Evolutionary conservation across 2,888 invertebrate genomes (phyloP), one percentile per base, ranked within the genome.

Genomic region (Xestia ashworthii): DNA sequence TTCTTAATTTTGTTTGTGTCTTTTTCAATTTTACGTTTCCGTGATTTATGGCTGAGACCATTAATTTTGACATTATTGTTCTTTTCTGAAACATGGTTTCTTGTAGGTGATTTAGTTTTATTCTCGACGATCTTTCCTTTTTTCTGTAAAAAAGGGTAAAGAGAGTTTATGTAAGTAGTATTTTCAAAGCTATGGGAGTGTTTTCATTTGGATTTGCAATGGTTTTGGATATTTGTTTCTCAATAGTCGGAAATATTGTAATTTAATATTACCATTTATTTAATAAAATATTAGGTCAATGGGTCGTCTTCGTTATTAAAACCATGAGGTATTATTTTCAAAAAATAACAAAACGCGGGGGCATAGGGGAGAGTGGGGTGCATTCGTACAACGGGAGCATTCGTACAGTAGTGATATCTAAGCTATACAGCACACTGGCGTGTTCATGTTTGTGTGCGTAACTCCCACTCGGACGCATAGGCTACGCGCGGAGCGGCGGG

Each of bases 1-100:
- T 84, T 81, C 74, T 88, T 85, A 69, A 11, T 70, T 44, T 77
- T 71, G 8, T 83, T 72, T 62, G 75, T 53, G n/a, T 65, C 50
- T 68, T 76, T 74, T 25, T 88, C 83, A 44, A 70, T 50, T 73
- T 86, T 88, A 3, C 76, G 86, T 81, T 88, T 87, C 6, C 60
- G 68, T 73, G 86, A 60, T 50, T 70, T 14, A 6, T 76, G 74
- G 44, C 75, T 78, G 1, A 60, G 41, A 12, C 70, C 55, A 41
- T 82, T 88, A 14, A n/a, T 78, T 76, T 75, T 76, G n/a, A 55
- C 53, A 32, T 53, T 76, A 41, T 81, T 83, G 9, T 67, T 60
- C 8, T 80, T 84, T 75, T 79, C 74, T 78, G 48, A 75, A 72
- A 64, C 55, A 86, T 84, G 84, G 85, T 70, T 74, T n/a, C 50